Evolutionary conservation across 2,888 invertebrate species (phyloP).

Genomic region (Atethmia centrago): DNA sequence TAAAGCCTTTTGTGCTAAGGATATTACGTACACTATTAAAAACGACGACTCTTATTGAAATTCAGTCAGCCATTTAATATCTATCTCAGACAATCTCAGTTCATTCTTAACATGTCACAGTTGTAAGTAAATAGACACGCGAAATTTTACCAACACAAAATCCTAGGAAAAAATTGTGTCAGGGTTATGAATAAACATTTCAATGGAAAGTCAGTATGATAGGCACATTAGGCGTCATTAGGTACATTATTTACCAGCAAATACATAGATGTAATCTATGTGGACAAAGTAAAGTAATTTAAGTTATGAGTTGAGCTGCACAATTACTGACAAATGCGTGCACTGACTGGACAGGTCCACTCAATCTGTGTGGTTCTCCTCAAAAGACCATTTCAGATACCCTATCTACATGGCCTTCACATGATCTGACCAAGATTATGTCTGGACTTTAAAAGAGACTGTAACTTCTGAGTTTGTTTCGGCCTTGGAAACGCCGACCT

Average conservation of each 20-base stretch:
- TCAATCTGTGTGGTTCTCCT: too few relatives aligned
- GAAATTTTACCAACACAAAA: neutral
- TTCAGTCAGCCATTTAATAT: neutral
- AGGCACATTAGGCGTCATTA: too few relatives aligned
- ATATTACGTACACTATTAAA: slow-evolving; percentile 5
- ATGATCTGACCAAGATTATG: too few relatives aligned
- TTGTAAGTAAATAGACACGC: neutral
- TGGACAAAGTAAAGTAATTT: neutral
- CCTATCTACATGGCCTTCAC: too few relatives aligned
- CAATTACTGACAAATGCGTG: too few relatives aligned
- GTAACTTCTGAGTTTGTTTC: too few relatives aligned
- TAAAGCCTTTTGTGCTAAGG: slow-evolving; percentile 4
- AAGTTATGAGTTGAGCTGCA: too few relatives aligned
- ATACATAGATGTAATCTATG: neutral
- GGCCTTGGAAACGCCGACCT: too few relatives aligned
- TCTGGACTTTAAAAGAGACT: too few relatives aligned
- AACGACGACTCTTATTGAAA: neutral
- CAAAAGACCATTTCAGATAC: too few relatives aligned
- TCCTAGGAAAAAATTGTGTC: slow-evolving; percentile 10
- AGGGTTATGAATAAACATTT: slow-evolving; percentile 15
- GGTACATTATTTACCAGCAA: slow-evolving; percentile 2
- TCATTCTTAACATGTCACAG: neutral
- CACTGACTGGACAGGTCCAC: too few relatives aligned
- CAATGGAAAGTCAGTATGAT: neutral
- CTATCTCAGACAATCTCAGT: neutral